Evolutionary conservation across 2,888 invertebrate genomes (phyloP), one percentile per base, ranked within the genome.

Genomic region (Sarcophaga subvicina): DNA sequence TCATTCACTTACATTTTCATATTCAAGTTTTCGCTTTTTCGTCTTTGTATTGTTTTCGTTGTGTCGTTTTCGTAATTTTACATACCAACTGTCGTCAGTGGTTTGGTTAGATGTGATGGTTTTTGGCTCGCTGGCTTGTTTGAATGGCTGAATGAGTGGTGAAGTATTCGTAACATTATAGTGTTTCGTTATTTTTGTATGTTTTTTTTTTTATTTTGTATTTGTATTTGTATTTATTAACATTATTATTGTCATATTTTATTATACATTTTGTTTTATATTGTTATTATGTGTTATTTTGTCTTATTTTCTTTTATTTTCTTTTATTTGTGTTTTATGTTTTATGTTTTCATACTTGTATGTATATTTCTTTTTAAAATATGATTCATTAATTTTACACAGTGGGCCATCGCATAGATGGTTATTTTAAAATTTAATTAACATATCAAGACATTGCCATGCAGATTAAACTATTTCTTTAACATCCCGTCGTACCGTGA

Each of bases 221-320:
- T 37, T 37, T 37, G 6, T 37, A 37, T 37, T 37, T 37, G 37
- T 37, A 10, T 37, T 37, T 37, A 37, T 37, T 37, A 37, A 37
- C 37, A 69, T 83, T 83, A 49, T 73, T 78, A 54, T 79, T 73
- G 62, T 64, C 59, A 75, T 81, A 81, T 69, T 49, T 69, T 73
- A 69, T 79, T 59, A 64, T 20, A 73, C 59, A 11, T 76, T 54
- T 54, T 54, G 1, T 54, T 54, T 54, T 54, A 54, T 54, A 54
- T 54, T 54, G 54, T 54, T 54, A 75, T 75, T 63, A 75, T 70
- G 69, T 75, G 63, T 70, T 75, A 80, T 76, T 66, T 54, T 73
- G 62, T 75, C 22, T 70, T 75, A 66, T 75, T 3, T 14, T 54
- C 0, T 59, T 76, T 67, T 66, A 20, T 20, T 59, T 49, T 70